These are phyloP conservation scores for Diorhabda sublineata DNA, from an alignment of 1,140 invertebrate species.

Conservation along the genomic window DNA sequence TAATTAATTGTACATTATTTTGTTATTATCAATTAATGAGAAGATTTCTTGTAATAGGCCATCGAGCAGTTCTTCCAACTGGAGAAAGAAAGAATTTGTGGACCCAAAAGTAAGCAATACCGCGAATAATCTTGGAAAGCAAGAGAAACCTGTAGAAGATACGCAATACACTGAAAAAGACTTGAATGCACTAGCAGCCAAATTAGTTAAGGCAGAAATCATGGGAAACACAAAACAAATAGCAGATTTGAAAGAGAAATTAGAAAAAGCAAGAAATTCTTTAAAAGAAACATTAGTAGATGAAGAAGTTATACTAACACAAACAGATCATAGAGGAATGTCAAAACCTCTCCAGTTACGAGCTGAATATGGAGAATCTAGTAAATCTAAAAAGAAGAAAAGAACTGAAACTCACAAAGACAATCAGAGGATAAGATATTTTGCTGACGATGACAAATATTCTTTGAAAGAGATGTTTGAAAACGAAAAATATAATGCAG, in stretches of 20 bases:
- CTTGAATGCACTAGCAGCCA: slow-evolving; percentile 83
- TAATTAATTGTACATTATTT: too few relatives aligned
- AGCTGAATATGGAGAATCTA: slow-evolving; percentile 36
- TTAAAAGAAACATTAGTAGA: slow-evolving; percentile 50
- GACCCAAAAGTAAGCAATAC: not conserved
- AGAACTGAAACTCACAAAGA: slow-evolving; percentile 68
- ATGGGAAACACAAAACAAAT: slow-evolving; percentile 73
- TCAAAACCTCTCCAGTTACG: slow-evolving; percentile 53
- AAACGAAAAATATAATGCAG: slow-evolving; percentile 78
- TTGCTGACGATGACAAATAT: slow-evolving; percentile 87
- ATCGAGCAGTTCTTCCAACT: slow-evolving; percentile 33
- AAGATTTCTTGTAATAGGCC: not conserved
- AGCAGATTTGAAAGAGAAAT: slow-evolving; percentile 66
- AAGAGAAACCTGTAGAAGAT: slow-evolving; percentile 4
- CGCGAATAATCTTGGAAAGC: not conserved
- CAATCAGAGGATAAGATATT: slow-evolving; percentile 76
- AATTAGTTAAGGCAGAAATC: slow-evolving; percentile 86
- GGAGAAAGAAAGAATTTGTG: slow-evolving; percentile 28
- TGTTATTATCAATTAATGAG: too few relatives aligned
- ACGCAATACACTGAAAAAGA: slow-evolving; percentile 62
- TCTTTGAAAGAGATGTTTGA: slow-evolving; percentile 86
- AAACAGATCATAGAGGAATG: slow-evolving; percentile 64
- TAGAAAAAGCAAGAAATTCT: slow-evolving; percentile 62
- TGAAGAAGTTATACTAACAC: slow-evolving; percentile 66
- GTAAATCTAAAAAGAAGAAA: slow-evolving; percentile 51